Base-by-base conservation (phyloP, 2,888 invertebrate genomes). In the Galeruca laticollis region DNA sequence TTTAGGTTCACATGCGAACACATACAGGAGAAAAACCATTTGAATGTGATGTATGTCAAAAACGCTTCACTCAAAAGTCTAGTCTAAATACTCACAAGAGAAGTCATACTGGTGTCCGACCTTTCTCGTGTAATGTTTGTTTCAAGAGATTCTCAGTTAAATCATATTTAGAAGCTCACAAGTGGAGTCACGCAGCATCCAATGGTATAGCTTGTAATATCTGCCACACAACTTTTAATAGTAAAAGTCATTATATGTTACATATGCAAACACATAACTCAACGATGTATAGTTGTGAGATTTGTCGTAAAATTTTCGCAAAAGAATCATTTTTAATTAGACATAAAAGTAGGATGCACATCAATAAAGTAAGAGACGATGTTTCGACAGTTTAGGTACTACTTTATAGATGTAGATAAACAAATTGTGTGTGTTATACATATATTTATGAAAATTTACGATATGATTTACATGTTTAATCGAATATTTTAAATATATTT, bases 51-150 rank as follows among this genome's bases (percentile, higher is more conserved):
- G 86, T 91, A 68, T 93, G 93, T 83, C 88, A 91, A 80, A 94
- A 93, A 84, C 88, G 92, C 72, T 94, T 93, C 85, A 93, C 93
- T 78, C 93, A 94, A 87, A 93, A 93, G 85, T 93, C 93, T 78
- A 93, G 93, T 80, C 88, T 94, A 80, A 93, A 93, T 85, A 93
- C 93, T 81, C 93, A 93, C 87, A 93, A 92, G 87, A 87, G 93
- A 83, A 92, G 92, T 80, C 94, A 94, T 87, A 92, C 93, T 82
- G 93, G 93, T 77, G 92, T 93, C 85, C 88, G 92, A 72, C 94
- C 93, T 43, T 94, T 92, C 81, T 90, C 91, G 75, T 94, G 93
- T 87, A 92, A 93, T 86, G 90, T 93, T 79, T 94, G 94, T 85
- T 90, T 92, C 82, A 93, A 93, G 86, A 89, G 91, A 79, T 94